Base-by-base conservation (phyloP, 2,113 vertebrate genomes). In the Chionomys nivalis region DNA sequence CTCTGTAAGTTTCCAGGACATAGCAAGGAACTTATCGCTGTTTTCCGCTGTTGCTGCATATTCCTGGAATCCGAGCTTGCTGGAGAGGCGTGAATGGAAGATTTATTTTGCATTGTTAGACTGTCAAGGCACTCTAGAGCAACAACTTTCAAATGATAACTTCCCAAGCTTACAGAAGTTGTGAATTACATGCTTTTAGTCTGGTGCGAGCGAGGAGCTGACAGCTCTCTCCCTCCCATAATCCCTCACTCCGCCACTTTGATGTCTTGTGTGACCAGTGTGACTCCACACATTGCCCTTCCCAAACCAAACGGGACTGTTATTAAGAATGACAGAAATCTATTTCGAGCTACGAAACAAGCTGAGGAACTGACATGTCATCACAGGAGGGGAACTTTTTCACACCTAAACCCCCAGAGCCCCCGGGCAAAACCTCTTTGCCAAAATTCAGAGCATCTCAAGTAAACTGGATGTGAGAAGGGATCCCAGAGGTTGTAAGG, bases 41-140 rank as follows among this genome's bases (percentile, higher is more conserved):
- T 97, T 98, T 98, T 98, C 98, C 78, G 87, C 98, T 98, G 96
- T 97, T 93, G 97, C 96, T 87, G 97, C 98, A 90, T 96, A 90
- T 98, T 98, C 97, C 97, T 83, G 21, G 98, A 96, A 97, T 96
- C 97, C 87, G 70, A 94, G 94, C 98, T 98, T 75, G 76, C 98
- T 97, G 88, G 96, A 98, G 98, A 98, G 97, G 98, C 66, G 1
- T 98, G 98, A 98, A 98, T 96, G 97, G 97, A 95, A 98, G 98
- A 98, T 98, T 98, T 98, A 98, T 98, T 98, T 98, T 98, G 97
- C 96, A 98, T 98, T 98, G 98, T 98, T 98, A 97, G 97, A 89
- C 98, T 98, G 98, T 98, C 98, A 98, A 98, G 97, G 66, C 97
- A 91, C 97, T 97, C 98, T 97, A 96, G 97, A 98, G 98, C 97